Evolutionary conservation across 2,113 vertebrate genomes (phyloP), one percentile per base, ranked within the genome.

Genomic region (Cephalopterus ornatus): DNA sequence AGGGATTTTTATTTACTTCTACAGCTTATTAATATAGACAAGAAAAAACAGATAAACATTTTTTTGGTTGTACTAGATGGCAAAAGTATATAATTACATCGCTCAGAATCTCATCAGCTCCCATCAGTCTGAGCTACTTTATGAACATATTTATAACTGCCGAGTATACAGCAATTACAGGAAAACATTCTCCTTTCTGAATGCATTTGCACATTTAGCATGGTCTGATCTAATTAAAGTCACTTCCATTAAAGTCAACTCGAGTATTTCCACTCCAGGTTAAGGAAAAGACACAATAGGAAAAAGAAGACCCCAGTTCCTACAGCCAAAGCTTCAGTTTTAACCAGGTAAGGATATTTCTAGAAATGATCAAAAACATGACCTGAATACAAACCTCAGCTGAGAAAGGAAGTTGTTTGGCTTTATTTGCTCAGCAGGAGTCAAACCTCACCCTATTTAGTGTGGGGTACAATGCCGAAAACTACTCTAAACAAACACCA

Each of bases 1-100:
- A 55, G 80, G 50, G 87, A 94, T 85, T 96, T 96, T 93, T 96
- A 96, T 96, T 97, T 96, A 97, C 90, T 61, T 96, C 78, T 95
- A 82, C 84, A 95, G 72, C 53, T 92, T 95, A 92, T 91, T 96
- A 93, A 96, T 93, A 96, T 6, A 92, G 94, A 94, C 62, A 93
- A 90, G 74, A 58, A 93, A 95, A 91, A 4, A 0, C 53, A 85
- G 59, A 46, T 85, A 97, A 95, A 74, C 56, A 89, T 62, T 87
- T 93, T 93, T 91, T 93, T 70, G 46, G 80, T 93, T 90, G 81
- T 86, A 74, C 76, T 94, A 83, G 77, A 96, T 92, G 67, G 81
- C 56, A 70, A 93, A 96, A 93, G 39, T 61, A 59, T 79, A 78
- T 92, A 95, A 94, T 96, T 96, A 92, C 85, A 94, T 92, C 2